phyloP scores from a whole-genome alignment of 2,888 invertebrate species.

The Meandrusa payeni region DNA sequence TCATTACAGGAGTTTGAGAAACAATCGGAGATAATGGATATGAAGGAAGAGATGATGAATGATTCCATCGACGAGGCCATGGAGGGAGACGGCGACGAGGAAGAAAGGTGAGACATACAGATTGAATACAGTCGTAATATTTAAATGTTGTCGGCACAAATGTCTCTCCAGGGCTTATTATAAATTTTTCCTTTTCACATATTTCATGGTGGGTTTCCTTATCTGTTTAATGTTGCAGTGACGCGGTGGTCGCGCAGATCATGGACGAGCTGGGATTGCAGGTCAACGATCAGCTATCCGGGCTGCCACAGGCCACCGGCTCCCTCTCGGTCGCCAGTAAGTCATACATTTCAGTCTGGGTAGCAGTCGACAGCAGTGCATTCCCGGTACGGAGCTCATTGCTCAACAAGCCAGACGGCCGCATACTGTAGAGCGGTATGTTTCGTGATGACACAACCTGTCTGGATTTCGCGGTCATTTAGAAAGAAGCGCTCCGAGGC shows the following conservation, averaged over 20 bases:
- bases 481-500: no score
- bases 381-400: neutral
- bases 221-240: conserved; percentile 77
- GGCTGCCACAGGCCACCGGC: conserved; percentile 86
- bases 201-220: no score
- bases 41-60: conserved; percentile 99
- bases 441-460: neutral
- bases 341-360: conserved; percentile 19
- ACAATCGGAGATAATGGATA: conserved; percentile 99
- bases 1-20: conserved; percentile 97
- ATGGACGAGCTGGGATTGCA: conserved; percentile 98
- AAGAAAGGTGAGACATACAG: conserved; percentile 88
- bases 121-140: no score
- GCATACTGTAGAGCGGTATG: no score
- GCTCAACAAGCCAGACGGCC: neutral
- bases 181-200: no score
- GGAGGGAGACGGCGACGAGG: conserved; percentile 98
- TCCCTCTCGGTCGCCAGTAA: conserved; percentile 76
- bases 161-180: no score
- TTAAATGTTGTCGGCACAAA: no score
- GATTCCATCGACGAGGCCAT: conserved; percentile 99
- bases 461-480: no score
- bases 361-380: neutral
- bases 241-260: conserved; percentile 97
- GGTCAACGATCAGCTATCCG: conserved; percentile 94